Conservation (phyloP, 2,113 vertebrate genomes). For the Ceyx cyanopectus region DNA sequence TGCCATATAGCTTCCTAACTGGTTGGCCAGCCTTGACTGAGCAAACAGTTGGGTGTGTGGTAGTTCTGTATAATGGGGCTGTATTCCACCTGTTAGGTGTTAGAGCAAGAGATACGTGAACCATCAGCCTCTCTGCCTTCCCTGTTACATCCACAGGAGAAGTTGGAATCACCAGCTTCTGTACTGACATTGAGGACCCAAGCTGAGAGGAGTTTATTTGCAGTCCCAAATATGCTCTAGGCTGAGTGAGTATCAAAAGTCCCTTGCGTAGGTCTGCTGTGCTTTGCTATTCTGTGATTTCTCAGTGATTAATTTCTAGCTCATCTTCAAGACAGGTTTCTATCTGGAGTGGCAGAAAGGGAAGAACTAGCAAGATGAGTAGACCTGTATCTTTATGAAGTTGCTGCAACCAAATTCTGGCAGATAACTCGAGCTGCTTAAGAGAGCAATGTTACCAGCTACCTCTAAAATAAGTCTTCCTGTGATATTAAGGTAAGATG, state of each 20-base stretch:
- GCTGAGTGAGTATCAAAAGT: background rate
- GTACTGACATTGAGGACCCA: background rate
- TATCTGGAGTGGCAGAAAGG: background rate
- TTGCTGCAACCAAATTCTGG: background rate
- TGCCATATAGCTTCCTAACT: background rate
- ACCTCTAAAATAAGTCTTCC: background rate
- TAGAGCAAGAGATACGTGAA: background rate
- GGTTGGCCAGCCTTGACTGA: background rate
- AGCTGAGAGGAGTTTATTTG: background rate
- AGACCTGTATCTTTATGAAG: background rate
- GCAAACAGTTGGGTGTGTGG: background rate
- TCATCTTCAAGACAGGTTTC: background rate
- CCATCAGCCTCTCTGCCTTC: background rate
- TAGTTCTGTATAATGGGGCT: background rate
- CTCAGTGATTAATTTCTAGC: background rate
- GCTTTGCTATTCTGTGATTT: background rate
- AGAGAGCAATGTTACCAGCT: background rate
- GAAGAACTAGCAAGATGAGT: background rate
- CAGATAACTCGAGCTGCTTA: background rate
- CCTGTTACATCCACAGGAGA: background rate
- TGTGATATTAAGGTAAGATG: background rate
- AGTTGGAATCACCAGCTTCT: background rate
- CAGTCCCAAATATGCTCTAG: background rate
- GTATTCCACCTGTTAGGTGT: background rate
- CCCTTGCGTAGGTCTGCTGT: background rate